Percentiles rank a stretch among this genome's conserved stretches.
phyloP scores from a whole-genome alignment of 2,113 vertebrate genomes.

The Nannobrachium achirus region DNA sequence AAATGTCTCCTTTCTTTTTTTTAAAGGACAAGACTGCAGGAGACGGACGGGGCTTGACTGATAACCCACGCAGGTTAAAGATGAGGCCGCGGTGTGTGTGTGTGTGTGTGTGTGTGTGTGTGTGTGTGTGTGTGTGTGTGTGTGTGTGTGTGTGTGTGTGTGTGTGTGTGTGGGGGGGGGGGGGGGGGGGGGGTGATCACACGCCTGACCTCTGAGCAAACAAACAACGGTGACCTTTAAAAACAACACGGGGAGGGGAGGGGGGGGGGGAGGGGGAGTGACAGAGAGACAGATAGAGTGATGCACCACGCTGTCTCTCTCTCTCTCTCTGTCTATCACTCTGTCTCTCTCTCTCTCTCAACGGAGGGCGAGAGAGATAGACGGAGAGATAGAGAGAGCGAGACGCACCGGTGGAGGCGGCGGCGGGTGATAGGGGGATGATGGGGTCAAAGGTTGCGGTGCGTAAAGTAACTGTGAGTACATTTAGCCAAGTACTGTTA shows the following conservation, averaged over 20 bases:
- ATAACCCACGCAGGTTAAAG: constrained; percentile 62
- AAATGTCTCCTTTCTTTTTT: constrained; percentile 72
- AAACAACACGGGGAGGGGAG: constrained; percentile 67
- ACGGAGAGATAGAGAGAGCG: constrained; percentile 11
- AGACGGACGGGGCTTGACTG: constrained; percentile 57
- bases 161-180: neutral
- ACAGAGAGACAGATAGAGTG: constrained; percentile 27
- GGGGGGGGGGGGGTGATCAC: constrained; percentile 59
- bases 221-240: constrained; percentile 71
- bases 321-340: too few relatives aligned
- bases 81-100: constrained; percentile 23
- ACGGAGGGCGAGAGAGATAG: neutral
- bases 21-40: constrained; percentile 64
- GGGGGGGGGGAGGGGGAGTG: constrained; percentile 41
- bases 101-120: neutral
- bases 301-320: too few relatives aligned
- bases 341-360: too few relatives aligned
- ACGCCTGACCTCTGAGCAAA: constrained; percentile 61
- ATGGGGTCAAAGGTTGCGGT: constrained; percentile 42
- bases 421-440: constrained; percentile 7
- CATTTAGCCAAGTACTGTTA: too few relatives aligned
- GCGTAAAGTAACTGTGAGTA: too few relatives aligned
- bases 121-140: neutral
- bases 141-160: neutral
- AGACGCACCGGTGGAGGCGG: constrained; percentile 1